Percentiles rank a stretch among this genome's conserved stretches.
Evolutionary conservation across 2,113 vertebrate species (phyloP).

Genomic region (Pygoscelis antarcticus): DNA sequence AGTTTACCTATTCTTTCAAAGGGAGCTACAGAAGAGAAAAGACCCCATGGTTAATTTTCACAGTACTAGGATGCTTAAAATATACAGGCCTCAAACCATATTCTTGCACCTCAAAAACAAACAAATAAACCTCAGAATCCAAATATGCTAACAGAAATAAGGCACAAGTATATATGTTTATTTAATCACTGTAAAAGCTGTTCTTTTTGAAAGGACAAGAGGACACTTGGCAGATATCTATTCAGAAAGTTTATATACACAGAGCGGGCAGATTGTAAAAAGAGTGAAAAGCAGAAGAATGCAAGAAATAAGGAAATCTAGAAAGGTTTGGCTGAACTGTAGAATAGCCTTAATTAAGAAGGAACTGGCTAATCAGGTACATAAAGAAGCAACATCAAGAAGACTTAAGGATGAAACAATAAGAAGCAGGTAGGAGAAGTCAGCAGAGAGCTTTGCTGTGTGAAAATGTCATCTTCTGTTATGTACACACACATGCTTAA

Average conservation of each 20-base stretch:
- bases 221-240: neutral
- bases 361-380: neutral
- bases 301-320: neutral
- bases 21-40: neutral
- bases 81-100: neutral
- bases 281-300: neutral
- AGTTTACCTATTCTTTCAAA: conserved; percentile 24
- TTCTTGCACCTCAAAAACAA: neutral
- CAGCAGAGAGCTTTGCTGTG: neutral
- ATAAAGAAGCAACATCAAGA: conserved; percentile 5
- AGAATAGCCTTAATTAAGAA: neutral
- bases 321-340: neutral
- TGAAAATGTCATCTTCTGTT: neutral
- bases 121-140: neutral
- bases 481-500: neutral
- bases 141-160: neutral
- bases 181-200: neutral
- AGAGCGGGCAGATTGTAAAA: neutral
- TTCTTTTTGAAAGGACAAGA: neutral
- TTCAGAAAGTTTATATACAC: neutral
- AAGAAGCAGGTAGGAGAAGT: neutral
- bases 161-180: neutral
- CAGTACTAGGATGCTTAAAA: conserved; percentile 13
- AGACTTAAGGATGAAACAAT: neutral
- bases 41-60: neutral